Base-by-base conservation (phyloP, 2,797 vertebrate genomes). In the Rhinoraja longicauda region DNA sequence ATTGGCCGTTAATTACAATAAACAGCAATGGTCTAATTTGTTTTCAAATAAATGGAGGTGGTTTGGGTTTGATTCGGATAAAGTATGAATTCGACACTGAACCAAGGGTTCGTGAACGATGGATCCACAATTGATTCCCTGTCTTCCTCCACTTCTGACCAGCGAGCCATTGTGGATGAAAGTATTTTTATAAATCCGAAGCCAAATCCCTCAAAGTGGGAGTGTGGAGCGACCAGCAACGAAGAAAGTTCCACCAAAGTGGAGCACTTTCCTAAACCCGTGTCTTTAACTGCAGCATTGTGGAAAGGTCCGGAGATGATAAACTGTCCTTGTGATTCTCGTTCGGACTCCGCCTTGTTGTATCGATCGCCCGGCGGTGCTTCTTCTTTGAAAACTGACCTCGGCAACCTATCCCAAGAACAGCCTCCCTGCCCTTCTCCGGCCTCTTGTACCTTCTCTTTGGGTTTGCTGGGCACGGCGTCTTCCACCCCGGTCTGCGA, bases 401-500 rank as follows among this genome's bases (percentile, higher is more conserved):
- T 53, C 32, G 39, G 32, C 17, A 13, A 45, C 4, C 59, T 32
- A 8, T 15, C 6, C 17, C 90, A 26, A 29, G 90, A 72, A 21
- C 67, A 45, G 1, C 29, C 29, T 24, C 86, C 26, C 1, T 36
- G 62, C 24, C 64, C 90, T 91, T 91, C 90, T 21, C 88, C 88
- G 1, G 67, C 24, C 24, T 72, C 90, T 1, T 26, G 26, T 45
- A 13, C 17, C 21, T 91, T 91, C 67, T 45, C 90, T 26, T 26
- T 45, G 67, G 90, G 72, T 72, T 10, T 91, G 64, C 1, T 53
- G 90, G 67, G 70, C 0, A 91, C 32, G 26, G 4, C 24, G 19
- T 91, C 64, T 45, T 91, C 90, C 21, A 91, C 90, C 2, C 90
- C 90, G 1, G 64, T 91, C 36, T 91, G 90, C 90, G 21, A 72